Percentiles rank a stretch among this genome's conserved stretches.
Conservation (phyloP, 53 echinoderm and acorn worm species). For the Zoroaster sp. region DNA sequence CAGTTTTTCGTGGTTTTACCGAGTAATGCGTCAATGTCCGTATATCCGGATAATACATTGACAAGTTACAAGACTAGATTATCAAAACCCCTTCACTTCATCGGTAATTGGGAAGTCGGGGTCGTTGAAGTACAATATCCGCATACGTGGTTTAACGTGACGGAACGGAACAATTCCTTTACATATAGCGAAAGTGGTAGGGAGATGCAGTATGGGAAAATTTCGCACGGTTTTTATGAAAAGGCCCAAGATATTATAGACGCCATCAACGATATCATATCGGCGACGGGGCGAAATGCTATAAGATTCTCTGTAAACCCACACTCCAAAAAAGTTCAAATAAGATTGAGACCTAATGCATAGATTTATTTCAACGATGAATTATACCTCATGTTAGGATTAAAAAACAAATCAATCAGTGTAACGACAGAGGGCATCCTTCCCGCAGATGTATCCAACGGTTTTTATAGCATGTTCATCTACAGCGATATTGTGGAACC, state of each 20-base stretch:
- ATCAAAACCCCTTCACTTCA: not conserved
- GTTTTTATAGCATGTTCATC: slow-evolving; percentile 59
- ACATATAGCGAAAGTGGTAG: not conserved
- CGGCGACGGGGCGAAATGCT: not conserved
- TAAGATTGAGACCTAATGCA: not conserved
- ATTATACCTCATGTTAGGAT: slow-evolving; percentile 2
- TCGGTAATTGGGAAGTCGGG: not conserved
- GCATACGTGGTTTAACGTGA: not conserved
- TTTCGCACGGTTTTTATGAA: not conserved
- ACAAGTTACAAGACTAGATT: not conserved
- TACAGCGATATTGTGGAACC: slow-evolving; percentile 66
- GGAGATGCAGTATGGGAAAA: not conserved
- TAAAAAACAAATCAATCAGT: not conserved
- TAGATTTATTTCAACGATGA: not conserved
- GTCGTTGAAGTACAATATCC: not conserved
- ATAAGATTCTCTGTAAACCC: not conserved
- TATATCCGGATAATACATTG: not conserved
- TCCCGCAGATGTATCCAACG: slow-evolving; percentile 49
- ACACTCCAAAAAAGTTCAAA: not conserved
- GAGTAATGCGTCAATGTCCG: not conserved
- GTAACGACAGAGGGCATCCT: not conserved
- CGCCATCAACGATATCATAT: not conserved
- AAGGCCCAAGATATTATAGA: not conserved
- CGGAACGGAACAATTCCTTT: not conserved
- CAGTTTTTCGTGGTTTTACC: not conserved